Conservation (phyloP, 1,140 invertebrate genomes). For the Aethina tumida region DNA sequence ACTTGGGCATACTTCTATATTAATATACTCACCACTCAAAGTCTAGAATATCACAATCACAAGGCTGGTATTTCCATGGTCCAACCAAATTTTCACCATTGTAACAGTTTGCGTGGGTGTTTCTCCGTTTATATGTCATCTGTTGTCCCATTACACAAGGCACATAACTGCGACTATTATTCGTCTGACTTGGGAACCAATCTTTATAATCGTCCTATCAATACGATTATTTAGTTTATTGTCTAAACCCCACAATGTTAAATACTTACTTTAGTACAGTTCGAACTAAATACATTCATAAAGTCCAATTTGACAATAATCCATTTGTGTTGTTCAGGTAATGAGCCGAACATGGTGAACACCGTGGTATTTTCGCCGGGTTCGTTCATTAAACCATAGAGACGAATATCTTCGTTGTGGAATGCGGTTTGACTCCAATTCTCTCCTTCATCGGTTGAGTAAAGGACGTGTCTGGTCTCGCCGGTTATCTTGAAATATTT, state of each 20-base stretch:
- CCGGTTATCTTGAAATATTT: slow-evolving; percentile 64
- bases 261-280: slow-evolving; percentile 20
- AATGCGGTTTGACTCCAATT: slow-evolving; percentile 66
- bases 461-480: slow-evolving; percentile 66
- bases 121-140: slow-evolving; percentile 62
- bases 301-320: slow-evolving; percentile 78
- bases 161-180: slow-evolving; percentile 39
- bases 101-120: slow-evolving; percentile 63
- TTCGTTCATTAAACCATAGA: slow-evolving; percentile 85
- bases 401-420: slow-evolving; percentile 55
- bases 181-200: slow-evolving; percentile 64
- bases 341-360: slow-evolving; percentile 85
- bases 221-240: slow-evolving; percentile 1
- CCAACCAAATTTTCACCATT: slow-evolving; percentile 68
- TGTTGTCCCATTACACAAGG: slow-evolving; percentile 69
- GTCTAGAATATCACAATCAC: slow-evolving; percentile 68
- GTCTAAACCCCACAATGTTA: background rate
- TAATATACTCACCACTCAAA: slow-evolving; percentile 67
- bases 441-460: slow-evolving; percentile 79
- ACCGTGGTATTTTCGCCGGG: slow-evolving; percentile 85
- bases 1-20: too few species aligned
- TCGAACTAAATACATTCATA: slow-evolving; percentile 54
- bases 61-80: slow-evolving; percentile 55
- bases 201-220: slow-evolving; percentile 70
- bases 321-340: slow-evolving; percentile 68